These are phyloP conservation scores for Cynocephalus volans DNA, from an alignment of 2,113 vertebrate species.

Conservation along the genomic window DNA sequence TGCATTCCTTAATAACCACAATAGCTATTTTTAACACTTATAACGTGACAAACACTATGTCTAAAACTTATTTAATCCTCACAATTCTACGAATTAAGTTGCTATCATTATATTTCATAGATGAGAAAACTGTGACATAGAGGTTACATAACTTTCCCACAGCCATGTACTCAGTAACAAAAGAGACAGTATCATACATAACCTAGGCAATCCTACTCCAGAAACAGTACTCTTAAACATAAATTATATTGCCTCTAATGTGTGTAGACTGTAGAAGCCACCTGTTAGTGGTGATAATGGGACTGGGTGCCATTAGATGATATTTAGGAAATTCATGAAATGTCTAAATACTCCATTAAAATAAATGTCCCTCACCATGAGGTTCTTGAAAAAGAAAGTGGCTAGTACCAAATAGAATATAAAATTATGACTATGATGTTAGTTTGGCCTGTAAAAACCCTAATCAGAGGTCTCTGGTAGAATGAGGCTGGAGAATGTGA, in stretches of 20 bases:
- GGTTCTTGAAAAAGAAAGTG: background rate
- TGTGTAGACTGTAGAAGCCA: background rate
- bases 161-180: background rate
- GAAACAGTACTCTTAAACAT: background rate
- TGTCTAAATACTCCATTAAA: background rate
- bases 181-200: background rate
- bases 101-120: background rate
- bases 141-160: constrained; percentile 30
- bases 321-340: background rate
- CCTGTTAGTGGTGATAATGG: background rate
- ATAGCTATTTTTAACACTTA: background rate
- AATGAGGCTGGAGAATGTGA: background rate
- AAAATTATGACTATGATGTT: constrained; percentile 9
- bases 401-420: background rate
- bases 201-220: background rate
- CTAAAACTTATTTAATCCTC: background rate
- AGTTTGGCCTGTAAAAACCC: background rate
- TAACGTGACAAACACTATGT: background rate
- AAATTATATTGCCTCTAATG: background rate
- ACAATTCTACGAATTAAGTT: constrained; percentile 33
- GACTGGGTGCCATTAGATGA: background rate
- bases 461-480: background rate
- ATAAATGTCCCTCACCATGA: background rate
- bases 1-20: background rate
- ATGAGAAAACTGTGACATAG: background rate